These are phyloP conservation scores for Pristionchus arcanus DNA, from an alignment of 2,888 invertebrate species.

Conservation along the genomic window DNA sequence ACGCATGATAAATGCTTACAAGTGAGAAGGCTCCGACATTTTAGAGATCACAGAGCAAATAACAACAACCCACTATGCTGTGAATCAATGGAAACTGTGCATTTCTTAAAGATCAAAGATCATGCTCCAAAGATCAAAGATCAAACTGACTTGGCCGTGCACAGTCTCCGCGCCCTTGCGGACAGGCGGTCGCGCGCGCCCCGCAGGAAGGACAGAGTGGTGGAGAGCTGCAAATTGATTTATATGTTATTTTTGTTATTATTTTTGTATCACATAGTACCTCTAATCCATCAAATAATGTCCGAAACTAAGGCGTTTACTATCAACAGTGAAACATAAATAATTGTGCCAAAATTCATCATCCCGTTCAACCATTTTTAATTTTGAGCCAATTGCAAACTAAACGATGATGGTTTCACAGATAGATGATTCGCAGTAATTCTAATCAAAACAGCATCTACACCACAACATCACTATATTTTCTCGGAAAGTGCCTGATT, in stretches of 20 bases:
- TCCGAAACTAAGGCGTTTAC: neutral
- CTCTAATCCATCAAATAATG: neutral
- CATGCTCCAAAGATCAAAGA: neutral
- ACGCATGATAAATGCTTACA: too few relatives aligned
- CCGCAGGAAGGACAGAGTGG: constrained; percentile 64
- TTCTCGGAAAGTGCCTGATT: too few relatives aligned
- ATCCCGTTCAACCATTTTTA: too few relatives aligned
- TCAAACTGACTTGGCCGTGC: constrained; percentile 31
- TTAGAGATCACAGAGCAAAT: too few relatives aligned
- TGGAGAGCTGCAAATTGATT: constrained; percentile 59
- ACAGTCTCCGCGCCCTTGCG: constrained; percentile 64
- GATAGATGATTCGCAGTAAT: neutral
- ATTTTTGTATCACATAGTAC: neutral
- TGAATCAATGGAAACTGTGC: too few relatives aligned
- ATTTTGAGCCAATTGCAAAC: too few relatives aligned
- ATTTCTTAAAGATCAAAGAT: neutral
- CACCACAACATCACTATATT: too few relatives aligned
- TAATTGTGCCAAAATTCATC: too few relatives aligned
- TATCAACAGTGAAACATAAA: too few relatives aligned
- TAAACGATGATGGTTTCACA: too few relatives aligned
- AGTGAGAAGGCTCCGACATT: too few relatives aligned
- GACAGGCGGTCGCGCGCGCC: constrained; percentile 65
- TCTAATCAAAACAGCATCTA: neutral
- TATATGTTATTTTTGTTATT: neutral
- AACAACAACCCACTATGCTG: too few relatives aligned